Evolutionary conservation across 1,140 invertebrate genomes (phyloP).

Genomic region (Drosophila oshimai): DNA sequence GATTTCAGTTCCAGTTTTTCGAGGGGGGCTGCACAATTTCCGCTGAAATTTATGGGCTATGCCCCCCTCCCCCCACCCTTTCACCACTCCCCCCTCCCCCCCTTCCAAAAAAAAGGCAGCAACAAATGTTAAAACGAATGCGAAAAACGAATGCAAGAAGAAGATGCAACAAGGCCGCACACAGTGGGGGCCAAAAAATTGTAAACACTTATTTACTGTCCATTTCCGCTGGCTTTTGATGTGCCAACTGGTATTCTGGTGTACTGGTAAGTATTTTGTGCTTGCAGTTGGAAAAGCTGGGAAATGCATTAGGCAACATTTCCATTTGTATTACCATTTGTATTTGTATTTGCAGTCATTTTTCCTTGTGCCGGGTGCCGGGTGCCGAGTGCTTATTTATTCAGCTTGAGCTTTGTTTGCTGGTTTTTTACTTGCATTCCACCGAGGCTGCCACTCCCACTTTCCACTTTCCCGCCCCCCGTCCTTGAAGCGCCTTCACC

Average conservation of each 20-base stretch:
- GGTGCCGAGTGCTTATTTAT: slow-evolving; percentile 56
- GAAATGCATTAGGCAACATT: slow-evolving; percentile 36
- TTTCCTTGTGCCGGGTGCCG: slow-evolving; percentile 16
- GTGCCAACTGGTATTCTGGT: slow-evolving; percentile 5
- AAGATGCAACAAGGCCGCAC: slow-evolving; percentile 49
- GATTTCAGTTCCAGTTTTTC: slow-evolving; percentile 5
- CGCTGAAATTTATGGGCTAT: slow-evolving; percentile 62
- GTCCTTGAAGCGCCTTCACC: background rate
- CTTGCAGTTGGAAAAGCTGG: background rate
- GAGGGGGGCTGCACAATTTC: slow-evolving; percentile 51
- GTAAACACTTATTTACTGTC: slow-evolving; percentile 79
- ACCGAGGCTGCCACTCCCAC: background rate
- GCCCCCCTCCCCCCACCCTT: background rate
- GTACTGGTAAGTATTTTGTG: too few species aligned
- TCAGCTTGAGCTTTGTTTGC: slow-evolving; percentile 41
- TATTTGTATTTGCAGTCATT: slow-evolving; percentile 39
- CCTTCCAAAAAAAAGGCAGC: background rate
- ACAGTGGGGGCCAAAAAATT: slow-evolving; percentile 48
- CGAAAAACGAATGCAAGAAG: slow-evolving; percentile 1
- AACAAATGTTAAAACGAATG: slow-evolving; percentile 13
- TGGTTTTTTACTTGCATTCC: slow-evolving; percentile 30
- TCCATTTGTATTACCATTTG: slow-evolving; percentile 52
- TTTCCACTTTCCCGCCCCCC: background rate
- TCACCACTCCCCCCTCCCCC: too few species aligned
- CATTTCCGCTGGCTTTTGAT: slow-evolving; percentile 74